Evolutionary conservation across 1,140 invertebrate species (phyloP), one percentile per base, ranked within the genome.

Genomic region (Eubasilissa regina): DNA sequence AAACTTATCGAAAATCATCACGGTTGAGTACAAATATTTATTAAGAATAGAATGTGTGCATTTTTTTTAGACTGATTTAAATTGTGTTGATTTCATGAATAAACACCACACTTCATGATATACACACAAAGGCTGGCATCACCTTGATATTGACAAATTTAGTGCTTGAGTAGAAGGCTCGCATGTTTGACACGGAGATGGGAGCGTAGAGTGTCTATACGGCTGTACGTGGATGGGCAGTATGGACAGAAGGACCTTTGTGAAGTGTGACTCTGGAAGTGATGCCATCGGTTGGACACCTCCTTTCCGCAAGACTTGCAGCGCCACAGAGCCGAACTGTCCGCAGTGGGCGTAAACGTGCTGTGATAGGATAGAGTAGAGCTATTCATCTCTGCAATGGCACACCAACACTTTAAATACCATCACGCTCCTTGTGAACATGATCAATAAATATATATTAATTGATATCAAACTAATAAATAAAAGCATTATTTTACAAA

Each of bases 231-330:
- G 83, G 94, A 94, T 78, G 94, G 92, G 89, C 95, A 96, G 86
- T 95, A 95, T 47, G 94, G 94, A 86, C 95, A 96, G 83, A 92
- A 91, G 79, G 93, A 95, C 81, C 94, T 90, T 87, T 94, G 92
- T 64, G 93, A 91, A 53, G 93, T 94, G 87, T 96, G 95, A 81
- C 94, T 94, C 88, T 95, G 94, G 89, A 92, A 94, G 89, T 96
- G 95, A 87, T 96, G 95, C 94, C 95, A 95, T 84, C 94, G 90
- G 88, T 95, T 95, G 85, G 94, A 94, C 75, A 96, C 95, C 89
- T 95, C 92, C 90, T 96, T 96, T 84, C 93, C 92, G 88, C 95
- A 96, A 17, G 92, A 91, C 82, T 93, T 93, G 88, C 95, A 96
- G 85, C 91, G 91, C 93, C 93, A 95, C 84, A 94, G 89, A 70